These are phyloP conservation scores for Pammene aurita DNA, from an alignment of 2,888 invertebrate species.

Conservation along the genomic window DNA sequence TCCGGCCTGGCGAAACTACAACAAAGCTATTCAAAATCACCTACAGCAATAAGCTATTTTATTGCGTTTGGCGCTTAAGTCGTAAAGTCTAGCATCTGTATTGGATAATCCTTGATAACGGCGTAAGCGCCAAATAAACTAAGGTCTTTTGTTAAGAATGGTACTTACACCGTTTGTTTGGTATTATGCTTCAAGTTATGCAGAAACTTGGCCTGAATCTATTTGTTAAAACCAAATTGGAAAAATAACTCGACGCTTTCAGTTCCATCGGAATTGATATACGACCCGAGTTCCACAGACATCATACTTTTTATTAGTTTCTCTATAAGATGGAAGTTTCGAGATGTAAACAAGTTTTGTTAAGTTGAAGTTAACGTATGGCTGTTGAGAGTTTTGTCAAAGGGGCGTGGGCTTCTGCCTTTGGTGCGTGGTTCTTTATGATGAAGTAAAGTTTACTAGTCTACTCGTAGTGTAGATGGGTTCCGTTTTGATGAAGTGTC, in stretches of 20 bases:
- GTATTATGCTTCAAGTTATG: slow-evolving; percentile 60
- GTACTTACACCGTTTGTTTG: background rate
- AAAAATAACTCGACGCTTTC: slow-evolving; percentile 57
- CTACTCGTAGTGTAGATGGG: no score
- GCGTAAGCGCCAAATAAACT: background rate
- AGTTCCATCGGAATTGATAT: slow-evolving; percentile 56
- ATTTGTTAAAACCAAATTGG: slow-evolving; percentile 61
- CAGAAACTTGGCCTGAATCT: slow-evolving; percentile 61
- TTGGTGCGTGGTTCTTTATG: slow-evolving; percentile 9
- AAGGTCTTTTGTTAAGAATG: background rate
- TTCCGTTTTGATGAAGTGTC: no score
- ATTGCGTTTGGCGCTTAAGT: background rate
- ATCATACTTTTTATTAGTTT: slow-evolving; percentile 42
- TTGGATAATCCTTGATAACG: background rate
- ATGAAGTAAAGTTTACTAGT: background rate
- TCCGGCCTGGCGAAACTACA: slow-evolving; percentile 43
- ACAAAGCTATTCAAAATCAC: slow-evolving; percentile 4
- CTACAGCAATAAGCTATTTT: background rate
- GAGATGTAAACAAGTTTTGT: slow-evolving; percentile 39
- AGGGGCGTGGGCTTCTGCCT: slow-evolving; percentile 17
- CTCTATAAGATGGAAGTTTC: slow-evolving; percentile 31
- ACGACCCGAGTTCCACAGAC: slow-evolving; percentile 44
- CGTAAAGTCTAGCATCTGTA: background rate
- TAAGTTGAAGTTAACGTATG: slow-evolving; percentile 32
- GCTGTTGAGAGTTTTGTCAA: slow-evolving; percentile 31